Evolutionary conservation across 2,888 invertebrate genomes (phyloP), one percentile per base, ranked within the genome.

Genomic region (Euplagia quadripunctaria): DNA sequence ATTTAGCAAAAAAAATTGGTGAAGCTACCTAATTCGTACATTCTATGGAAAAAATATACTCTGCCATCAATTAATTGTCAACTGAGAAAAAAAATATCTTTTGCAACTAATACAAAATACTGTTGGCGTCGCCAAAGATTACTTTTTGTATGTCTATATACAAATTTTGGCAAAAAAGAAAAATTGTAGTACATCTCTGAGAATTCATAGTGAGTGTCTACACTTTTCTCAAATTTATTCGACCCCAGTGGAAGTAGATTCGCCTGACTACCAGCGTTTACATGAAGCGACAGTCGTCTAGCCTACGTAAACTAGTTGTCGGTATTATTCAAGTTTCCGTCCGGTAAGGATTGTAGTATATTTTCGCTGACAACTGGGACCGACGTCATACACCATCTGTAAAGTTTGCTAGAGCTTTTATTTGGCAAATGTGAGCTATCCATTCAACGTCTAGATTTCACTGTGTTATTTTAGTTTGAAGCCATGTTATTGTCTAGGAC

Each of bases 291-390:
- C 66, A 51, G 61, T 61, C 61, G 67, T 51, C 58, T 71, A 66
- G 20, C 58, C 66, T 71, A 58, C 42, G 61, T 71, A 71, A 67
- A 58, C 58, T 71, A 71, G 67, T 66, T 71, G 66, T 67, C 41
- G 42, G 66, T 55, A 71, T 71, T 71, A 67, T 71, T 67, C 66
- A 67, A 51, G 71, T 67, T 70, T 66, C 65, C 41, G 31, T 31
- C 51, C 61, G 61, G 66, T 67, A 63, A 71, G 71, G 51, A 61
- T 58, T 65, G 55, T 55, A 43, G 71, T 61, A 66, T 14, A 66
- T 71, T 71, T 66, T 58, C 46, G 43, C 51, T 61, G 58, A 71
- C 71, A 65, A 49, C 71, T 41, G n/a, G 11, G 58, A 71, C 46
- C 20, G 61, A 31, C 49, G 64, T 55, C 70, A 64, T 68, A 42